Conservation (phyloP, 2,888 invertebrate species). For the Galeruca laticollis region DNA sequence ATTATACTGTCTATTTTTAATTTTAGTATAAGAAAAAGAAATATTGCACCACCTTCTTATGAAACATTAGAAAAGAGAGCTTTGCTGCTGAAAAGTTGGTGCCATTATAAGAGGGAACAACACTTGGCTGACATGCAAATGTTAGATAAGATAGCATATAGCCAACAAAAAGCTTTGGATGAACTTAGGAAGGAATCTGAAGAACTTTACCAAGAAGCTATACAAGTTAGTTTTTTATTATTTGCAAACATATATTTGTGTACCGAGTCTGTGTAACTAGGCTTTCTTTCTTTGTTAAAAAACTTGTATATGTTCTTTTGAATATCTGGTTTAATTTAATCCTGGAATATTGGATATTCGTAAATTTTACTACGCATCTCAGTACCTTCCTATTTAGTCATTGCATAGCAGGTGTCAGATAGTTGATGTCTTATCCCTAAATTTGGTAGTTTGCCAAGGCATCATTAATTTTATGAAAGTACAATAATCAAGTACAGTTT, state of each 20-base stretch:
- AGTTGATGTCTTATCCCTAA: no score
- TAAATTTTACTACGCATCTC: no score
- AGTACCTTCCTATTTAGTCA: no score
- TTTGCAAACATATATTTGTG: background rate
- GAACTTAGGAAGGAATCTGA: conserved; percentile 85
- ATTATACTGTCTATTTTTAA: background rate
- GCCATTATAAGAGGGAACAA: conserved; percentile 75
- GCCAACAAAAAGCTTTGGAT: conserved; percentile 84
- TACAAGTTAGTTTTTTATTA: conserved; percentile 71
- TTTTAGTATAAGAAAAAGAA: conserved; percentile 69
- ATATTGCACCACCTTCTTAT: conserved; percentile 66
- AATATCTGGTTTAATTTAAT: no score
- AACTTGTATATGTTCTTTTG: no score
- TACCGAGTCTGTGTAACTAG: background rate
- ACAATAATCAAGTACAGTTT: no score
- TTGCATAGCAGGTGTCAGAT: no score
- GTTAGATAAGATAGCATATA: conserved; percentile 75
- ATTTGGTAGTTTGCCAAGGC: no score
- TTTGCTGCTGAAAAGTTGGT: conserved; percentile 81
- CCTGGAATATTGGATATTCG: no score
- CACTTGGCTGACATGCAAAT: conserved; percentile 75
- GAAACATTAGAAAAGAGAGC: conserved; percentile 76
- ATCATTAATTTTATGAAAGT: no score
- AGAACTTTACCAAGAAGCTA: conserved; percentile 88
- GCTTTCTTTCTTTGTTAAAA: background rate